Evolutionary conservation across 2,113 vertebrate species (phyloP), one percentile per base, ranked within the genome.

Genomic region (Ceuthmochares aereus): DNA sequence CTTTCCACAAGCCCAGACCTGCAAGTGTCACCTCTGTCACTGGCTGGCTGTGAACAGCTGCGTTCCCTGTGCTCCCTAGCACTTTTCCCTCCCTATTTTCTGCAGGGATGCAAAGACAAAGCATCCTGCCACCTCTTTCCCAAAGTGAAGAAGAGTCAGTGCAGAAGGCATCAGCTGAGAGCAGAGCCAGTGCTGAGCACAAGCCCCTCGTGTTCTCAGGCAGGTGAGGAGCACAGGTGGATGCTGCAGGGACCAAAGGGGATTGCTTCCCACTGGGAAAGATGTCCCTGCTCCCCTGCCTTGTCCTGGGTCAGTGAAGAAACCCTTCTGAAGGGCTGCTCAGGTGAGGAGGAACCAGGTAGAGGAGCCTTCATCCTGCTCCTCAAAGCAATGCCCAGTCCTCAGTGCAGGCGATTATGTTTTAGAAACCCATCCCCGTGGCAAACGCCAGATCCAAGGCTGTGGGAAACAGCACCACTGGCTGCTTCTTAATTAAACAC

Each of bases 331-430:
- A 26, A 63, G 11, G 20, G 27, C 70, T 51, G 42, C 58, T 10
- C 10, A 14, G 23, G 7, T 7, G 58, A 72, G 84, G 72, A 76
- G 22, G 27, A 59, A 8, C 16, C 42, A 54, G 49, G 45, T 14
- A 8, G 10, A 30, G 23, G 30, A 90, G 66, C 27, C 62, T 79
- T 89, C 52, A 45, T 21, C 26, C 74, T 2, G 7, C 3, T 1
- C 14, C 59, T 42, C 9, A 0, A 47, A 58, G 52, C 20, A 4
- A 0, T 9, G 19, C 36, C n/a, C 0, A 1, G 7, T 51, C 47
- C 60, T 27, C 1, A 6, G 34, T 10, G 36, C 0, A 0, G 32
- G 21, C 0, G 0, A 36, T 45, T 27, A 0, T 0, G 49, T 58
- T 30, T 29, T 10, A 67, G 47, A 62, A 78, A 58, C 14, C 30